phyloP scores from a whole-genome alignment of 1,140 invertebrate genomes.

The Pteromalus puparum region DNA sequence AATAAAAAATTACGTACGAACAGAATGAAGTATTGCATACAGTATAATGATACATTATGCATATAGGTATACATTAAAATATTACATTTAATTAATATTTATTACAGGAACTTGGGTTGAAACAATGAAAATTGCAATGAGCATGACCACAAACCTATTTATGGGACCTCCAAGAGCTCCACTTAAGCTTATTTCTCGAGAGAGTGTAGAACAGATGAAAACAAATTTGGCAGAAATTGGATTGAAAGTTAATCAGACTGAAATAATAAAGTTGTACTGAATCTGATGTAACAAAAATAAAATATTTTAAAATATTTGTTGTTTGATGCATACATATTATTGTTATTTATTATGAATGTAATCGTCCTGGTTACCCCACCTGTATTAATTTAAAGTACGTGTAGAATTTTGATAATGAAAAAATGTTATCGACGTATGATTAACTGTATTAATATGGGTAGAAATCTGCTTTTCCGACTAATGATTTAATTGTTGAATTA shows the following conservation, averaged over 20 bases:
- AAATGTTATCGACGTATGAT: background rate
- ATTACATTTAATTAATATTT: constrained; percentile 36
- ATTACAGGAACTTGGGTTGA: constrained; percentile 79
- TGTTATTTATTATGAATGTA: no score
- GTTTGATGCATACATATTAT: no score
- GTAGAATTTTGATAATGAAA: background rate
- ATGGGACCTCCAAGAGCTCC: constrained; percentile 79
- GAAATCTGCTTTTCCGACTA: background rate
- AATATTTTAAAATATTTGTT: no score
- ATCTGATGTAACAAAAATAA: background rate
- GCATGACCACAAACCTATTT: constrained; percentile 76
- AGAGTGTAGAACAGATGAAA: constrained; percentile 61
- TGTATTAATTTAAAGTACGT: no score
- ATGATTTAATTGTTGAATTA: background rate
- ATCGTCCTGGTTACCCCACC: no score
- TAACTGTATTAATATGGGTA: no score
- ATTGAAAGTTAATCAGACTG: background rate
- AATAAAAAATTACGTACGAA: no score
- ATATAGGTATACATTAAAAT: background rate
- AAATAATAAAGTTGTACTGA: background rate
- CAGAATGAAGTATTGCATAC: no score
- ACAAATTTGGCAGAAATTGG: constrained; percentile 57
- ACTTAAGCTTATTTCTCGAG: constrained; percentile 66
- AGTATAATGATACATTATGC: no score
- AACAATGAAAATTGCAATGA: constrained; percentile 83